Evolutionary conservation across 2,888 invertebrate species (phyloP).

Genomic region (Cerastis leucographa): DNA sequence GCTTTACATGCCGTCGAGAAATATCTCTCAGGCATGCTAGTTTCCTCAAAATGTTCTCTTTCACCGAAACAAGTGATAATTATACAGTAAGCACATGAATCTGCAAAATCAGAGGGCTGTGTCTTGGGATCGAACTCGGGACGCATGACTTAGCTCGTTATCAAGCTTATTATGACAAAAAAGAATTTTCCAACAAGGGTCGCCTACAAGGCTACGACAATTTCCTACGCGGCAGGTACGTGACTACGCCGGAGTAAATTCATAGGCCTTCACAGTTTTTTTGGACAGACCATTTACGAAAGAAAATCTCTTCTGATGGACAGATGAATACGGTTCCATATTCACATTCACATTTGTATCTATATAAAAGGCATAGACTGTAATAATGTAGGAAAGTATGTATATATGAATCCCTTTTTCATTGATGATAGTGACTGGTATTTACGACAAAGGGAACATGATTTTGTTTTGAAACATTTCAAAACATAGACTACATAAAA

Average conservation of each 20-base stretch:
- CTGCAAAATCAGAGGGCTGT: too few relatives aligned
- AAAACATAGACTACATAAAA: too few relatives aligned
- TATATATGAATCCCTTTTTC: not conserved
- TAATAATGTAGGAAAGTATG: not conserved
- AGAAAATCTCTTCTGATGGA: not conserved
- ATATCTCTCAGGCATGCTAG: too few relatives aligned
- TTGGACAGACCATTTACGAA: not conserved
- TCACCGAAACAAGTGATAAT: too few relatives aligned
- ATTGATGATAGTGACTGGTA: conserved; percentile 5
- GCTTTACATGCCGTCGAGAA: too few relatives aligned
- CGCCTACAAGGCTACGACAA: not conserved
- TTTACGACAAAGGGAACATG: conserved; percentile 13
- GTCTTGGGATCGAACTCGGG: too few relatives aligned
- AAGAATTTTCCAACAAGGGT: not conserved
- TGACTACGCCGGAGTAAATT: conserved; percentile 21
- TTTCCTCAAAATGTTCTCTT: too few relatives aligned
- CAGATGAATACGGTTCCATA: conserved; percentile 6
- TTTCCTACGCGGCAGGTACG: conserved; percentile 6
- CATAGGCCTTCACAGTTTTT: not conserved
- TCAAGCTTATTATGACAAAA: too few relatives aligned
- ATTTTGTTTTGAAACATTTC: not conserved
- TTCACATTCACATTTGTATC: not conserved
- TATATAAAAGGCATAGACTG: not conserved
- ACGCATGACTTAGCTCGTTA: too few relatives aligned
- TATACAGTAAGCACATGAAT: too few relatives aligned